Evolutionary conservation across 2,888 invertebrate genomes (phyloP).

Genomic region (Tanypteryx hageni): DNA sequence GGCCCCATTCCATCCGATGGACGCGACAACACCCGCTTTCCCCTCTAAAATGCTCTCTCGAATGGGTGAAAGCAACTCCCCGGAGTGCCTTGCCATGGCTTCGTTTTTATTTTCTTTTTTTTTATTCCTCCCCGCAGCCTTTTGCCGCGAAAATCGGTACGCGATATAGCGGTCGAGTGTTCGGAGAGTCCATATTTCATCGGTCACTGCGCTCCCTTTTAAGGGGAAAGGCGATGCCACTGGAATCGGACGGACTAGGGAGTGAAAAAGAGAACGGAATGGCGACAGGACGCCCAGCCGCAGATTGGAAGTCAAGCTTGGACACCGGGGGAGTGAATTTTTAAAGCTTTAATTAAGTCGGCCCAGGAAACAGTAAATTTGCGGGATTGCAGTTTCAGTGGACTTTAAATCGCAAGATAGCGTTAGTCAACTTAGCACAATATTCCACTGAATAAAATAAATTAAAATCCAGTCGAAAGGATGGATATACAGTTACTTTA

Average conservation of each 20-base stretch:
- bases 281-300: background rate
- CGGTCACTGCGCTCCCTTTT: background rate
- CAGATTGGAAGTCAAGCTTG: too few relatives aligned
- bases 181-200: background rate
- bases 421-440: too few relatives aligned
- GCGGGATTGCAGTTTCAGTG: too few relatives aligned
- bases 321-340: too few relatives aligned
- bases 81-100: conserved; percentile 3
- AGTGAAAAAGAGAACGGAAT: background rate
- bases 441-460: too few relatives aligned
- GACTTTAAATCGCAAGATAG: too few relatives aligned
- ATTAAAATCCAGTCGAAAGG: too few relatives aligned
- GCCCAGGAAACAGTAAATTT: too few relatives aligned
- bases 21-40: conserved; percentile 16
- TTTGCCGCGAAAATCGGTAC: conserved; percentile 24
- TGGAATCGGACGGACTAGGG: background rate
- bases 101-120: background rate
- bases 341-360: too few relatives aligned
- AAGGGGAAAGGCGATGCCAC: background rate
- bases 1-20: background rate
- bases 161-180: background rate
- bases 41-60: conserved; percentile 24
- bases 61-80: conserved; percentile 8
- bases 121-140: background rate
- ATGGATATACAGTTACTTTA: too few relatives aligned